phyloP scores from a whole-genome alignment of 2,797 vertebrate species.

The Chaenodraco wilsoni region DNA sequence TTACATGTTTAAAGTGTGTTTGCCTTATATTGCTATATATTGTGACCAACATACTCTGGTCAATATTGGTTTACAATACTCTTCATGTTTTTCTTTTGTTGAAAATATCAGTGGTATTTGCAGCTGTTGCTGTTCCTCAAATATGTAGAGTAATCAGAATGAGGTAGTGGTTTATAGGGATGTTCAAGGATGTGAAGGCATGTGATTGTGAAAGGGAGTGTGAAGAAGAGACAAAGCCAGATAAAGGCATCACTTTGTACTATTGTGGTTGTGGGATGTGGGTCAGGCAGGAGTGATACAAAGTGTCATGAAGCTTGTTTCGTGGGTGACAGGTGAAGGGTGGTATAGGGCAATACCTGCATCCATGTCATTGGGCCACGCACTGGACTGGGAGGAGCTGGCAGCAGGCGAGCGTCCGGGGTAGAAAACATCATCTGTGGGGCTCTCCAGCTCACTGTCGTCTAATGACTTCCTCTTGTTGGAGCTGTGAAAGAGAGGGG shows the following conservation, averaged over 20 bases:
- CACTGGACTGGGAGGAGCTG: slow-evolving; percentile 94
- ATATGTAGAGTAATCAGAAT: slow-evolving; percentile 4
- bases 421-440: slow-evolving; percentile 95
- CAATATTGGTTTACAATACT: background rate
- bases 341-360: slow-evolving; percentile 83
- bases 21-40: slow-evolving; percentile 9
- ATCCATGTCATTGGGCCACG: slow-evolving; percentile 94
- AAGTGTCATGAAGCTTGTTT: slow-evolving; percentile 41
- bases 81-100: background rate
- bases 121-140: slow-evolving; percentile 4
- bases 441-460: slow-evolving; percentile 96
- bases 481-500: slow-evolving; percentile 80
- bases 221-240: slow-evolving; percentile 40
- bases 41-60: background rate
- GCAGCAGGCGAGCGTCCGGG: slow-evolving; percentile 93
- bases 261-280: slow-evolving; percentile 26
- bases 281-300: slow-evolving; percentile 29
- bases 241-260: slow-evolving; percentile 39
- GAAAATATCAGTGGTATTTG: background rate
- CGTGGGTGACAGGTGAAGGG: slow-evolving; percentile 31
- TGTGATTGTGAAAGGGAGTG: slow-evolving; percentile 21
- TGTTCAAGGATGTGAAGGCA: slow-evolving; percentile 7
- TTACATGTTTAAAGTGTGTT: slow-evolving; percentile 9
- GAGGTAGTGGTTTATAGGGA: slow-evolving; percentile 3
- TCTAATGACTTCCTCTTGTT: slow-evolving; percentile 95